A percentile compares a stretch with the other conserved stretches of the same genome.
Evolutionary conservation across 2,888 invertebrate species (phyloP).

Genomic region (Xanthorhoe designata): DNA sequence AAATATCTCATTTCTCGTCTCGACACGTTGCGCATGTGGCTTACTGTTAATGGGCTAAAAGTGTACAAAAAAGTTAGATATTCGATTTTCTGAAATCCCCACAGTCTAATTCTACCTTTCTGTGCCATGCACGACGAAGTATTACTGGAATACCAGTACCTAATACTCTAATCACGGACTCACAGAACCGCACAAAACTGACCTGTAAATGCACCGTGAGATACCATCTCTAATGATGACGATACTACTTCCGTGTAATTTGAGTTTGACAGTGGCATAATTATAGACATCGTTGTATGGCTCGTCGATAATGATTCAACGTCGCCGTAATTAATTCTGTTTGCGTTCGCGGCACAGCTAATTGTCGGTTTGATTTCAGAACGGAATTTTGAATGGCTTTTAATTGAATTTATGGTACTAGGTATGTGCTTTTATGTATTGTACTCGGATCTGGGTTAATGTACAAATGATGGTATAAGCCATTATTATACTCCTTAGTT

Average conservation of each 20-base stretch:
- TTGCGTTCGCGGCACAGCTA: slow-evolving; percentile 44
- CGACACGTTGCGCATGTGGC: no score
- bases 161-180: no score
- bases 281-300: slow-evolving; percentile 21
- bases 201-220: neutral
- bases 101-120: no score
- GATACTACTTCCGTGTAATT: neutral
- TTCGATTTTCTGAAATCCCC: no score
- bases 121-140: no score
- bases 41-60: no score
- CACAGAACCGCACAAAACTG: no score
- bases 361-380: slow-evolving; percentile 47
- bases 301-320: slow-evolving; percentile 41
- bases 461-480: slow-evolving; percentile 13
- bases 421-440: slow-evolving; percentile 33
- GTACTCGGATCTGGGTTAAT: slow-evolving; percentile 31
- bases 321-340: slow-evolving; percentile 45
- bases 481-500: slow-evolving; percentile 11
- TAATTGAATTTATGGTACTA: slow-evolving; percentile 44
- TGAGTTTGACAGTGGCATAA: slow-evolving; percentile 19
- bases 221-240: neutral
- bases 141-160: no score
- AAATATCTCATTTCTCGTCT: no score
- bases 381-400: slow-evolving; percentile 45
- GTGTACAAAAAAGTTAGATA: no score